phyloP scores from a whole-genome alignment of 2,797 vertebrate genomes.

The Heliangelus exortis region DNA sequence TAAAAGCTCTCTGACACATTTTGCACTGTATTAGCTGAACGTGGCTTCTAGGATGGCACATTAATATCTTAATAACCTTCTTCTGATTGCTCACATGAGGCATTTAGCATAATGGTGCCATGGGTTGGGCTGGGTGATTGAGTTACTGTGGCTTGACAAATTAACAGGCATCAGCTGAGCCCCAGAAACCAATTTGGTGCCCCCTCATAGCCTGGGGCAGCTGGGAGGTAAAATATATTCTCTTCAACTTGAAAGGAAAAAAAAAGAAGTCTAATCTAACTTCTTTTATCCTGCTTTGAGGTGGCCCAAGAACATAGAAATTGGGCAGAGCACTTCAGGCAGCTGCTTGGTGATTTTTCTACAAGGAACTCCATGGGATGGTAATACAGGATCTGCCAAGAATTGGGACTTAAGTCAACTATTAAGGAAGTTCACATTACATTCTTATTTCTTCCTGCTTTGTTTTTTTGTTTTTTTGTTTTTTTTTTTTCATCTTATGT shows the following conservation, averaged over 20 bases:
- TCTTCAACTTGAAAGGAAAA: background rate
- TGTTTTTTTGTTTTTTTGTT: background rate
- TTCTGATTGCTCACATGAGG: background rate
- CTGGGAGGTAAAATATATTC: background rate
- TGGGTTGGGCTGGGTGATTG: background rate
- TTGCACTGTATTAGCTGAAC: background rate
- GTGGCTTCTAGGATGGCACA: background rate
- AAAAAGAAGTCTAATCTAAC: background rate
- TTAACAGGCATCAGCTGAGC: background rate
- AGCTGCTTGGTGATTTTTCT: too few relatives aligned
- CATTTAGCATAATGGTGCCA: background rate
- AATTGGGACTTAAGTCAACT: background rate
- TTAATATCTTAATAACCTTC: background rate
- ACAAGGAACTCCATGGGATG: too few relatives aligned
- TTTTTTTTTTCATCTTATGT: background rate
- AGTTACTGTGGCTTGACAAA: slow-evolving; percentile 6
- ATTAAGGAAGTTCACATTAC: background rate
- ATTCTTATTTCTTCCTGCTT: background rate
- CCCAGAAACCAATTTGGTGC: background rate
- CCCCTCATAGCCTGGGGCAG: background rate
- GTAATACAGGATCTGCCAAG: background rate
- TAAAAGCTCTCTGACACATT: background rate
- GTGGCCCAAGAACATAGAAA: background rate
- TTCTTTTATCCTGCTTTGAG: background rate
- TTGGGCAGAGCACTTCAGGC: background rate